Evolutionary conservation across 2,113 vertebrate species (phyloP), one percentile per base, ranked within the genome.

Genomic region (Potamarius usumacintae): DNA sequence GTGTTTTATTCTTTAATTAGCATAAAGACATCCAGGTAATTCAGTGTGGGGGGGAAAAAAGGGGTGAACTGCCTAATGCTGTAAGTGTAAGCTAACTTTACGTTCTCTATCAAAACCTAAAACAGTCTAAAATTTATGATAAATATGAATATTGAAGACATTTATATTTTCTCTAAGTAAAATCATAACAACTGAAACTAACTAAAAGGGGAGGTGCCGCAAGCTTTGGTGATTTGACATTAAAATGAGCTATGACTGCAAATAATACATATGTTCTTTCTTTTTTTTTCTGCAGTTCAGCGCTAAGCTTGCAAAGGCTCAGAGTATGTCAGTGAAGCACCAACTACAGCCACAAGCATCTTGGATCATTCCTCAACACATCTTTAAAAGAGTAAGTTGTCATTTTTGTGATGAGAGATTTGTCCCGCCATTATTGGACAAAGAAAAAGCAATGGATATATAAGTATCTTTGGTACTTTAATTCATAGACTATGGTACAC

Each of bases 331-430:
- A 86, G 88, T 91, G 89, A 94, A 93, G 91, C 90, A 89, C 10
- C 94, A 92, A 2, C 90, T 92, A 65, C 93, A 94, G 87, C 65
- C 67, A 30, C 90, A 93, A 7, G 92, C 94, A 1, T 90, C 96
- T 58, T 90, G 90, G 81, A 89, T 90, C 17, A 90, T 96, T n/a
- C 95, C 96, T 42, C 96, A 96, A 72, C 97, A 94, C 71, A 95
- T 99, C 93, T 99, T 96, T 91, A 96, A 96, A 95, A 96, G 96
- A 96, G 98, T 99, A 94, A 71, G 96, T 94, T 62, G 11, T 10
- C 25, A 22, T 34, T 42, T 83, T 11, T 71, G 42, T 50, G 22
- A 50, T 76, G 7, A 77, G 48, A 25, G 22, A 77, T 77, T 25
- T 25, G 42, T 34, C 2, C n/a, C 11, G 30, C 65, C n/a, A 30